Base-by-base conservation (phyloP, 1,140 invertebrate genomes). In the Drosophila biarmipes region DNA sequence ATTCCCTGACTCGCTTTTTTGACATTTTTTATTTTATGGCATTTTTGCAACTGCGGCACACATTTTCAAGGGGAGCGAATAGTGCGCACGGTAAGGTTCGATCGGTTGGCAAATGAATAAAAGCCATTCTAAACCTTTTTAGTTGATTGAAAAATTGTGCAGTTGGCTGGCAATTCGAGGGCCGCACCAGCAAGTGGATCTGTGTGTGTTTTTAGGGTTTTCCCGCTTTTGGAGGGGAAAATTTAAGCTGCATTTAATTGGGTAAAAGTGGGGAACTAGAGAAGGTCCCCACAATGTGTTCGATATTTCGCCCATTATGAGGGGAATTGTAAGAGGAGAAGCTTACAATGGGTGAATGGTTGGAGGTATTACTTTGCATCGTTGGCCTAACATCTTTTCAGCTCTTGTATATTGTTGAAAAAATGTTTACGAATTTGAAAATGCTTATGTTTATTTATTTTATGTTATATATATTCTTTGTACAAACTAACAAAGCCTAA, bases 71-170 rank as follows among this genome's bases (percentile, higher is more conserved):
- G 24, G 57, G 3, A 43, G 29, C 37, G 38, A 6, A 15, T 29
- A 21, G 73, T 55, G 35, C 19, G 62, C 40, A 31, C 48, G 37
- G 43, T 45, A 42, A 19, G 49, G 69, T 76, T 87, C 78, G 84
- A 82, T 72, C 74, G 71, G 61, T 56, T 63, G 49, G 48, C 61
- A 68, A 81, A 71, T 87, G 69, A 87, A 78, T 81, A 78, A 87
- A 82, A 78, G 75, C 75, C 52, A 82, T 79, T 87, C 82, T 87
- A 87, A 87, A 75, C 82, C 87, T 87, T 87, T 87, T 87, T 87
- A 82, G 82, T 82, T 87, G 84, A 87, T 87, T 87, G 82, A 87
- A 87, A 87, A 89, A 87, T 89, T 89, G 84, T 87, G 82, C 82
- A 87, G 78, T 87, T 81, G 74, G 78, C 35, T 78, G 82, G 82